Percentiles rank a stretch among this genome's conserved stretches.
phyloP scores from a whole-genome alignment of 2,888 invertebrate species.

The Lamproptera curius region DNA sequence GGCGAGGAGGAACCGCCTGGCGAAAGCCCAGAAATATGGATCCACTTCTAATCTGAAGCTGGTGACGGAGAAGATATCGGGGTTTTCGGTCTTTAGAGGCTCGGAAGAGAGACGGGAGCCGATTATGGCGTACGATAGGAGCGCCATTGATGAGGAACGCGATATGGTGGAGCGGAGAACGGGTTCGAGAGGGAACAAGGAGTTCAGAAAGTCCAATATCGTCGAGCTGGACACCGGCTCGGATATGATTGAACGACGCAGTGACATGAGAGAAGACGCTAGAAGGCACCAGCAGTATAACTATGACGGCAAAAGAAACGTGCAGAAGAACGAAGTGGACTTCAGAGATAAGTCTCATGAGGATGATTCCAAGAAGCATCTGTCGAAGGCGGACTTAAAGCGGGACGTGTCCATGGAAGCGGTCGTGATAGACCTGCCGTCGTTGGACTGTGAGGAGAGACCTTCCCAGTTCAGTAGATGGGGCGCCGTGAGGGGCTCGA shows the following conservation, averaged over 20 bases:
- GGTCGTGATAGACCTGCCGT: conserved; percentile 62
- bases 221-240: too few relatives aligned
- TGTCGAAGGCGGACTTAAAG: conserved; percentile 38
- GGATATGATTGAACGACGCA: too few relatives aligned
- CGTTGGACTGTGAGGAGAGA: conserved; percentile 31
- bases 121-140: conserved; percentile 59
- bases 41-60: conserved; percentile 64
- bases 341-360: background rate
- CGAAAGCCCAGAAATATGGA: conserved; percentile 52
- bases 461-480: conserved; percentile 56
- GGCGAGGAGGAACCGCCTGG: conserved; percentile 45
- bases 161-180: background rate
- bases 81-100: conserved; percentile 59
- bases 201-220: too few relatives aligned
- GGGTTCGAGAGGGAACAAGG: conserved; percentile 28
- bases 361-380: background rate
- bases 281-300: too few relatives aligned
- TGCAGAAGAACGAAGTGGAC: background rate
- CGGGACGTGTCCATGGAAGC: conserved; percentile 64
- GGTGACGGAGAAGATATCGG: conserved; percentile 65
- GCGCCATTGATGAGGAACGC: background rate
- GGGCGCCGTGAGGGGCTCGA: conserved; percentile 73
- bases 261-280: too few relatives aligned
- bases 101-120: conserved; percentile 51
- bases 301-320: conserved; percentile 24